Evolutionary conservation across 2,113 vertebrate genomes (phyloP), one percentile per base, ranked within the genome.

Genomic region (Turdus rufiventris): DNA sequence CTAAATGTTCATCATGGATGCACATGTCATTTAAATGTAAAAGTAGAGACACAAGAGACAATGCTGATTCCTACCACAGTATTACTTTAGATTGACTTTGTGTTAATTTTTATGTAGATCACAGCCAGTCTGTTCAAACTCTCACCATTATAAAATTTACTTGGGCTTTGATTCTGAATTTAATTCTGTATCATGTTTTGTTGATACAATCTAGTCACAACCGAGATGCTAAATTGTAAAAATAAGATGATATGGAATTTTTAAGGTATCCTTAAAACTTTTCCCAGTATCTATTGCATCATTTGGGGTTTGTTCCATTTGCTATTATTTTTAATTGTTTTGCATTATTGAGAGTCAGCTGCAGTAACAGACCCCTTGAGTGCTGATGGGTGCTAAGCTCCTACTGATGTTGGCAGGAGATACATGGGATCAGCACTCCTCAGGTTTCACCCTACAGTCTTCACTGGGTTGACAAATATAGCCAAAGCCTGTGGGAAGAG

Each of bases 251-350:
- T 68, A 73, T 25, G 78, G 45, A 50, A 54, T 42, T 70, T 88
- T 73, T 56, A 54, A 23, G 25, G 7, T 66, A 85, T 51, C 15
- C 21, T 65, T 50, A 56, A 88, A 85, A 62, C 16, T 13, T 62
- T 65, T 72, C 45, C 45, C 24, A 21, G 31, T 61, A 47, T 79
- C 60, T 65, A 3, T 18, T 57, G 71, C 36, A 85, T 66, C 26
- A 36, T 58, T 76, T 83, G 28, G 18, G 7, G 5, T 73, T 85
- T 91, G 66, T 73, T 87, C 53, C 58, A 56, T 60, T 72, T 88
- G 78, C 11, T 73, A 70, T 76, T 90, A 83, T 94, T 93, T 95
- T 89, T 31, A 91, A 89, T 89, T 85, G 19, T 57, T 91, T 82
- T 73, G 33, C 29, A 61, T 66, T 88, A 57, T 4, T 50, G 16